These are phyloP conservation scores for Emydocephalus ijimae DNA, from an alignment of 2,113 vertebrate genomes.

Conservation along the genomic window DNA sequence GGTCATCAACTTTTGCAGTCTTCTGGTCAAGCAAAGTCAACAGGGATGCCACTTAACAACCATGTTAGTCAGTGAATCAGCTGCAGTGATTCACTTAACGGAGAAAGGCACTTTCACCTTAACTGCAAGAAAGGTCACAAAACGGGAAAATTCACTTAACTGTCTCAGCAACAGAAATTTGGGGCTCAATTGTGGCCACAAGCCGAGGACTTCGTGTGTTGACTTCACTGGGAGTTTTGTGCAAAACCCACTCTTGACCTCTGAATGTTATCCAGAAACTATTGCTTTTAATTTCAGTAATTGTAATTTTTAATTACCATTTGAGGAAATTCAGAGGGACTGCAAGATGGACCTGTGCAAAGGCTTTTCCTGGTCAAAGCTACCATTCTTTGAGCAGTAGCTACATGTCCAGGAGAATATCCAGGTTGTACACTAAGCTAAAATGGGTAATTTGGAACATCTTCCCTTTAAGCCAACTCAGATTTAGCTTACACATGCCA, in stretches of 20 bases:
- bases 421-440: not conserved
- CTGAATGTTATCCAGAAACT: not conserved
- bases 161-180: not conserved
- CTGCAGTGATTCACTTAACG: not conserved
- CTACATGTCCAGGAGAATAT: not conserved
- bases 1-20: not conserved
- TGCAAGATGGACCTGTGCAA: not conserved
- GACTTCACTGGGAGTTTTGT: not conserved
- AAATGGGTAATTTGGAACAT: not conserved
- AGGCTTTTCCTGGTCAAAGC: not conserved
- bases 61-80: not conserved
- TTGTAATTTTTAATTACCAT: not conserved
- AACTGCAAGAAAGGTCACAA: not conserved
- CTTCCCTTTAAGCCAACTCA: not conserved
- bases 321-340: not conserved
- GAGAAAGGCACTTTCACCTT: too few relatives aligned
- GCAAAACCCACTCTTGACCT: not conserved
- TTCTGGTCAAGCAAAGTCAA: not conserved
- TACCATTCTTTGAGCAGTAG: not conserved
- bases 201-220: not conserved
- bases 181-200: not conserved
- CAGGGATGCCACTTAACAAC: not conserved
- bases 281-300: not conserved
- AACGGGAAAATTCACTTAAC: not conserved
- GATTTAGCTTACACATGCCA: not conserved